Conservation (phyloP, 2,113 vertebrate genomes). For the Erythrocebus patas region DNA sequence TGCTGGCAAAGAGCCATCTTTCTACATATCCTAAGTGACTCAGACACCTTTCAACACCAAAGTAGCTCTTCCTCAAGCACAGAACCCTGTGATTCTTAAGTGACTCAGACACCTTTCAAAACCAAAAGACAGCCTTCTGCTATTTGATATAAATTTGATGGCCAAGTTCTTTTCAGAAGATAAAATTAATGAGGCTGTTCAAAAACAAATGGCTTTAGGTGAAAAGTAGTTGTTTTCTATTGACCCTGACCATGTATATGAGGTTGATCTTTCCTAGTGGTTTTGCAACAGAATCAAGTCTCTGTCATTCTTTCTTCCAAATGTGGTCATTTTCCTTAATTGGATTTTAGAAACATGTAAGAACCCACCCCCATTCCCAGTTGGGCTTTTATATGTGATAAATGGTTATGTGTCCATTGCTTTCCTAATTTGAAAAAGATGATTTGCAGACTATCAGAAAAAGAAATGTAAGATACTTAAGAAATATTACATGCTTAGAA, state of each 20-base stretch:
- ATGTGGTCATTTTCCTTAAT: neutral
- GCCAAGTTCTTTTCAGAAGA: constrained; percentile 35
- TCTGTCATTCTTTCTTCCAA: neutral
- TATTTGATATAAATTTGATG: constrained; percentile 61
- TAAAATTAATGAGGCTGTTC: constrained; percentile 53
- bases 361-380: neutral
- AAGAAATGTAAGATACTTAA: neutral
- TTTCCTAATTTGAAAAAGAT: neutral
- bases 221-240: neutral
- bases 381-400: neutral
- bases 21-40: constrained; percentile 63
- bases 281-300: neutral
- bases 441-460: constrained; percentile 14
- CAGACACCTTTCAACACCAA: constrained; percentile 72
- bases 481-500: neutral
- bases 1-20: constrained; percentile 66
- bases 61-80: constrained; percentile 60
- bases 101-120: constrained; percentile 73
- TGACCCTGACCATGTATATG: neutral
- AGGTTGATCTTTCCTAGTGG: neutral
- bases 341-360: neutral
- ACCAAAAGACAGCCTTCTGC: constrained; percentile 55
- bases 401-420: neutral
- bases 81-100: constrained; percentile 60
- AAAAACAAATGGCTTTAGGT: constrained; percentile 46